phyloP scores from a whole-genome alignment of 2,113 vertebrate genomes.

The Sclerurus mexicanus region DNA sequence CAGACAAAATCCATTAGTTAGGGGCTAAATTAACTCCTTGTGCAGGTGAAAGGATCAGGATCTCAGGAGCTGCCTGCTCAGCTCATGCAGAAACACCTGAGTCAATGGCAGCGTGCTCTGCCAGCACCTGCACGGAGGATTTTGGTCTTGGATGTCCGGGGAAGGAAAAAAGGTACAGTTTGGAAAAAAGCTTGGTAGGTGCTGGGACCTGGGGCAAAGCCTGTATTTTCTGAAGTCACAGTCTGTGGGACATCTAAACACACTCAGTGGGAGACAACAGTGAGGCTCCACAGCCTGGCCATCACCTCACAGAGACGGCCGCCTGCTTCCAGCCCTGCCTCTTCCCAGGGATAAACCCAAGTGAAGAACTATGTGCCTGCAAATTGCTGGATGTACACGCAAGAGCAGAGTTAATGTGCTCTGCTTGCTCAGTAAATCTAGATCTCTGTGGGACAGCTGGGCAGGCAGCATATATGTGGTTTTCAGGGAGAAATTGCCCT shows the following conservation, averaged over 20 bases:
- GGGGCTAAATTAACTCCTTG: neutral
- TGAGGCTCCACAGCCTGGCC: neutral
- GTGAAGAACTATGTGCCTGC: neutral
- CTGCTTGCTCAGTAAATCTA: neutral
- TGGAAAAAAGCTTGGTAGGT: neutral
- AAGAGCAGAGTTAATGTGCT: neutral
- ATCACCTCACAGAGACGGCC: neutral
- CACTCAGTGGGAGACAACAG: neutral
- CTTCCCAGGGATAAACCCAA: fast-evolving
- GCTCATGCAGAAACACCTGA: neutral
- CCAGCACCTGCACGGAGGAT: neutral
- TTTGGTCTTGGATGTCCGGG: no score
- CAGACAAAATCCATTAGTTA: no score
- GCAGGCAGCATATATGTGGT: neutral
- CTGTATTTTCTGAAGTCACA: neutral
- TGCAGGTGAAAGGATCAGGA: neutral
- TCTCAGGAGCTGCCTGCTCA: neutral
- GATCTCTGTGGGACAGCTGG: neutral
- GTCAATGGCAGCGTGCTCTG: neutral
- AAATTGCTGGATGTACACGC: neutral
- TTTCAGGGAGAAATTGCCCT: neutral
- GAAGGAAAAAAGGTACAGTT: neutral
- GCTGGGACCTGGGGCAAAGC: neutral
- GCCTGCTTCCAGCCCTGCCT: neutral
- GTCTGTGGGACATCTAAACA: neutral